phyloP scores from a whole-genome alignment of 2,797 vertebrate genomes.

The Malacoraja senta region DNA sequence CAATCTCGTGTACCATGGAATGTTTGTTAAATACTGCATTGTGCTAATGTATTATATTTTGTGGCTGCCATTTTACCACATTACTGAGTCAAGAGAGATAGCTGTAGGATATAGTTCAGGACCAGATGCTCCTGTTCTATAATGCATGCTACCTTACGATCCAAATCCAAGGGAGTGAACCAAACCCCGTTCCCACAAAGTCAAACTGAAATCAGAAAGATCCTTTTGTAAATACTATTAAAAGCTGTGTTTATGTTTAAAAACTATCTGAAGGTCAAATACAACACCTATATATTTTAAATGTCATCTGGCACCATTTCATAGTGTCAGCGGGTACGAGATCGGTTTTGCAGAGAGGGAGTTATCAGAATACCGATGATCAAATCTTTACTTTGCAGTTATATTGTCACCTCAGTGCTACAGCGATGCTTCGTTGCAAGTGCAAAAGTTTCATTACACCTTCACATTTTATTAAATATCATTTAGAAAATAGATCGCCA shows the following conservation, averaged over 20 bases:
- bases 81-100: background rate
- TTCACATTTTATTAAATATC: background rate
- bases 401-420: background rate
- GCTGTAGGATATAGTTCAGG: background rate
- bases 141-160: background rate
- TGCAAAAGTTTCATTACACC: background rate
- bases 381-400: background rate
- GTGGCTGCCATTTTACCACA: background rate
- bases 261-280: background rate
- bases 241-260: background rate
- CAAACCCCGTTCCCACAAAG: background rate
- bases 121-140: background rate
- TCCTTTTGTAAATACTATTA: background rate
- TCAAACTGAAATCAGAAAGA: background rate
- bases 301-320: background rate
- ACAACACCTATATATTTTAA: background rate
- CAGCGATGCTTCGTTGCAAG: background rate
- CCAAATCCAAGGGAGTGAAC: background rate
- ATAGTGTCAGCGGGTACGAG: background rate
- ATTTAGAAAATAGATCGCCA: slow-evolving; percentile 8
- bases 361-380: background rate
- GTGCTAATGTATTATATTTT: background rate
- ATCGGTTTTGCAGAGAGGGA: background rate
- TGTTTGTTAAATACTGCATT: background rate
- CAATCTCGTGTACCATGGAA: background rate